phyloP scores from a whole-genome alignment of 2,888 invertebrate species.

The Cryptocephalus moraei region DNA sequence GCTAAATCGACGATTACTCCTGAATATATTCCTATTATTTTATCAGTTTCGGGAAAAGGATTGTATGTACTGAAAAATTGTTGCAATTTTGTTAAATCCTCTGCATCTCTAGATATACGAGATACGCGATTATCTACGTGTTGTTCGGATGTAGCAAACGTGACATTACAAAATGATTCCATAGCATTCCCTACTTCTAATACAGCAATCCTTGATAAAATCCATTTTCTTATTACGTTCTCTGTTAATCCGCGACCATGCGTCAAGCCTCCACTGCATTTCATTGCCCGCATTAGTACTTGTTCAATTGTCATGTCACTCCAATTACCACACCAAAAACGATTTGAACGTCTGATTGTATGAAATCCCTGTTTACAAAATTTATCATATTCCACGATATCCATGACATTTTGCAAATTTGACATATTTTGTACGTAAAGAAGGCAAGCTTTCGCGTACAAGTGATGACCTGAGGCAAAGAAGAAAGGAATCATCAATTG shows the following conservation, averaged over 20 bases:
- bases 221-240: not conserved
- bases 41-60: conserved; percentile 1
- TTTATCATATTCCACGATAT: not conserved
- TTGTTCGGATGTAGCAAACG: not conserved
- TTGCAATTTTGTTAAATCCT: not conserved
- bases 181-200: conserved; percentile 1
- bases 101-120: not conserved
- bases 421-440: not conserved
- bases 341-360: not conserved
- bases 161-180: conserved; percentile 1
- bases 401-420: not conserved
- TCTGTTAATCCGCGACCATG: not conserved
- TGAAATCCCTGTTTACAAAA: not conserved
- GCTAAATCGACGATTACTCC: not conserved
- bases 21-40: not conserved
- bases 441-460: not conserved
- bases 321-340: not conserved
- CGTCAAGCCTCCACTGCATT: not conserved
- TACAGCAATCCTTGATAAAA: not conserved
- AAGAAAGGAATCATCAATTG: not conserved
- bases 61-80: conserved; percentile 1
- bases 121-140: not conserved
- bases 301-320: too few species aligned
- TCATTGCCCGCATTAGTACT: not conserved
- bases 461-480: not conserved